Base-by-base conservation (phyloP, 1,140 invertebrate genomes). In the Drosophila orena region DNA sequence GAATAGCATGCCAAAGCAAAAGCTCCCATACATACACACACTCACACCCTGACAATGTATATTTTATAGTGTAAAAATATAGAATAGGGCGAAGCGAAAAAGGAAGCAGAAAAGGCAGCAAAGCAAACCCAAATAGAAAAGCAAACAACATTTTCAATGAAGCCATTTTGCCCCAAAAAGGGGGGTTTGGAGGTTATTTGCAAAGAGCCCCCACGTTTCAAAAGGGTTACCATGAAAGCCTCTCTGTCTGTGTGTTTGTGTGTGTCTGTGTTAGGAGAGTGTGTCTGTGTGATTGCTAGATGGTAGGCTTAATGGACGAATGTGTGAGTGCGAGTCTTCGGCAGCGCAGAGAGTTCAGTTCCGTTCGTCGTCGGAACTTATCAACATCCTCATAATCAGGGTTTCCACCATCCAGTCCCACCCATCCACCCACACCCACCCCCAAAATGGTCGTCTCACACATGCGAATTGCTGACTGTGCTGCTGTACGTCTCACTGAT, bases 91-190 rank as follows among this genome's bases (percentile, higher is more conserved):
- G 40, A 57, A 53, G 50, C 27, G 42, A 66, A 75, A 84, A 73
- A 62, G 66, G 55, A 64, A 68, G 55, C 30, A 70, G 72, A 69
- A 78, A 85, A 79, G 61, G 74, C 81, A 74, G 68, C 57, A 81
- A 81, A 77, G 79, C 77, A 84, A 89, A 89, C 66, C 84, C 84
- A 89, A 89, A 89, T 89, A 89, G 84, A 89, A 89, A 84, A 84
- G 79, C 84, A 89, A 89, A 89, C 84, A 89, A 89, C 80, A 89
- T 89, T 89, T 89, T 89, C 84, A 89, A 89, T 89, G 84, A 89
- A 89, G 84, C 84, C 84, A 89, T 89, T 89, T 89, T 80, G 47
- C 46, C 72, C 71, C 79, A 62, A 84, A 77, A 64, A 62, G n/a
- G n/a, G 37, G 30, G 58, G 35, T 15, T 15, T 15, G 47, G 27